Base-by-base conservation (phyloP, 2,113 vertebrate species). In the Spea bombifrons region DNA sequence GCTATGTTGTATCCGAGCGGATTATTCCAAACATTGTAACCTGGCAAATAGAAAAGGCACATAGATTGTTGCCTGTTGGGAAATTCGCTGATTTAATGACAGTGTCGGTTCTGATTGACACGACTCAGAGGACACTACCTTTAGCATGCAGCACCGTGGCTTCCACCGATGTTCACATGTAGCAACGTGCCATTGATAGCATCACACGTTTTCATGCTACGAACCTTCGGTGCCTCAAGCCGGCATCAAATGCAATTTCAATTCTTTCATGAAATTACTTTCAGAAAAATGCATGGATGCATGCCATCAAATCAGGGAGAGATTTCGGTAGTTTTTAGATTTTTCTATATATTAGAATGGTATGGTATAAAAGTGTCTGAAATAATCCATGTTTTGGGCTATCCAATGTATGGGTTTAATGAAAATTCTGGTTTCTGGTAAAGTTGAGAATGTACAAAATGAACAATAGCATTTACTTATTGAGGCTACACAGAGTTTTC, bases 91-190 rank as follows among this genome's bases (percentile, higher is more conserved):
- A 9, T 64, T 64, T 64, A 64, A 64, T 64, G 61, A 64, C 61
- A 30, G 13, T 64, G 61, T 64, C 61, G 30, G 61, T 64, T 64
- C 61, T 64, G 61, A 64, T 64, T 64, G 61, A 64, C 17, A 64
- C 61, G 7, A 64, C 30, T 64, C 61, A 13, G n/a, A 64, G 17
- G n/a, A 30, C 61, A 17, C n/a, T 17, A 64, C 61, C 61, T 64
- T 13, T 64, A 64, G 30, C 61, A 64, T 30, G 30, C 61, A 64
- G 61, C 61, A 64, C 61, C 30, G 16, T 3, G 61, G 61, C 61
- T 17, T 30, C 7, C 61, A 13, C 61, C 30, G 61, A 5, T 64
- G 8, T 64, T 64, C 61, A 64, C 17, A 5, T 5, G 3, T 64
- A 64, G 61, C 30, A 64, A 64, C 5, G 61, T 64, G 61, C 30